phyloP scores from a whole-genome alignment of 2,113 vertebrate genomes.

The Diadophis punctatus region DNA sequence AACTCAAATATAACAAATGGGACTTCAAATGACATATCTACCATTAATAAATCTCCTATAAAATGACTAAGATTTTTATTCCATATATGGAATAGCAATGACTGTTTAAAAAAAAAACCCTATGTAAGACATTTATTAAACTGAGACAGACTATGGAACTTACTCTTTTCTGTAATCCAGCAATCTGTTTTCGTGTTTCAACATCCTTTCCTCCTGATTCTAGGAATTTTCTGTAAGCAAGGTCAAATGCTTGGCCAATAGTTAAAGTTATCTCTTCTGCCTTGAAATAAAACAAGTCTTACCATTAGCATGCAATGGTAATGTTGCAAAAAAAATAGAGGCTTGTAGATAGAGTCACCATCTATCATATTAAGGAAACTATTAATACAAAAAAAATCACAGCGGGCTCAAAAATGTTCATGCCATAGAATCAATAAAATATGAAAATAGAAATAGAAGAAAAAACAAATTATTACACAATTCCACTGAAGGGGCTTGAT shows the following conservation, averaged over 20 bases:
- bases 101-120: not conserved
- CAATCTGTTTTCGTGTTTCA: constrained; percentile 96
- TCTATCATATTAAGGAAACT: not conserved
- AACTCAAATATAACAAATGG: not conserved
- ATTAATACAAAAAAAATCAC: not conserved
- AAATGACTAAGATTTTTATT: not conserved
- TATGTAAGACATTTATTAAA: not conserved
- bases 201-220: constrained; percentile 98
- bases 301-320: constrained; percentile 22
- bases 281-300: constrained; percentile 65
- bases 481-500: not conserved
- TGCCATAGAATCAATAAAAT: rapidly evolving
- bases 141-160: constrained; percentile 48
- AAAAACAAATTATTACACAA: not conserved
- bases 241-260: constrained; percentile 96
- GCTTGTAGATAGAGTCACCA: not conserved
- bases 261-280: constrained; percentile 98
- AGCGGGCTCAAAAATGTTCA: not conserved
- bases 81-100: not conserved
- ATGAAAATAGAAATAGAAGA: not conserved
- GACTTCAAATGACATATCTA: not conserved
- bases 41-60: not conserved
- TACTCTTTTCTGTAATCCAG: constrained; percentile 92
- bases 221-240: constrained; percentile 98
- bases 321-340: not conserved